These are phyloP conservation scores for Sarcophaga peregrina DNA, from an alignment of 1,140 invertebrate genomes.

Conservation along the genomic window DNA sequence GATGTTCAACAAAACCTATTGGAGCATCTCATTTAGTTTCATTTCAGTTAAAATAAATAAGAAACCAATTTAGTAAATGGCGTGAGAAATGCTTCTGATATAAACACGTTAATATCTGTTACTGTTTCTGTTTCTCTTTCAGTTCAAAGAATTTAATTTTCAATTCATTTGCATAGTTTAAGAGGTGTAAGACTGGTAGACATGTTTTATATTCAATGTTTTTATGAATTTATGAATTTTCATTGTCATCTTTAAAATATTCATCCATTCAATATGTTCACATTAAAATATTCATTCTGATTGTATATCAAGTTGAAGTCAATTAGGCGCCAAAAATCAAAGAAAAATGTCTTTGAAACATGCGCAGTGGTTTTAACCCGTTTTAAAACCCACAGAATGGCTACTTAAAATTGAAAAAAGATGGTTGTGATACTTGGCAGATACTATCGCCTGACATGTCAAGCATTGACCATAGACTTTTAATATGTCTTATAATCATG, in stretches of 20 bases:
- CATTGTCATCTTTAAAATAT: neutral
- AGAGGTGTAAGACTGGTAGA: neutral
- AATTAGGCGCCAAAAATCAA: too few species aligned
- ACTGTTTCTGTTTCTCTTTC: neutral
- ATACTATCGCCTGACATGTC: too few species aligned
- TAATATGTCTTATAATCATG: too few species aligned
- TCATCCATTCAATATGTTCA: too few species aligned
- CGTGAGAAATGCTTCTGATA: conserved; percentile 34
- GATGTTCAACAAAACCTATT: conserved; percentile 23
- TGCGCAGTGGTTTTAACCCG: too few species aligned
- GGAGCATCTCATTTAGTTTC: conserved; percentile 10
- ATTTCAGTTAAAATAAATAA: neutral
- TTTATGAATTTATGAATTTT: neutral
- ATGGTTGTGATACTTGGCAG: too few species aligned
- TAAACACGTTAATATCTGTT: neutral
- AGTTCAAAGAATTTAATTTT: neutral
- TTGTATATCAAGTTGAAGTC: too few species aligned
- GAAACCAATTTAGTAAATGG: conserved; percentile 17
- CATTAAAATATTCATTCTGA: too few species aligned
- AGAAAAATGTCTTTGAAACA: too few species aligned
- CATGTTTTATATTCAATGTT: neutral
- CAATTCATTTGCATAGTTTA: neutral
- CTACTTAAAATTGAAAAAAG: too few species aligned
- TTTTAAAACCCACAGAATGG: too few species aligned
- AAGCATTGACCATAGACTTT: too few species aligned